Conservation (phyloP, 2,888 invertebrate genomes). For the Phrixothrix hirtus region DNA sequence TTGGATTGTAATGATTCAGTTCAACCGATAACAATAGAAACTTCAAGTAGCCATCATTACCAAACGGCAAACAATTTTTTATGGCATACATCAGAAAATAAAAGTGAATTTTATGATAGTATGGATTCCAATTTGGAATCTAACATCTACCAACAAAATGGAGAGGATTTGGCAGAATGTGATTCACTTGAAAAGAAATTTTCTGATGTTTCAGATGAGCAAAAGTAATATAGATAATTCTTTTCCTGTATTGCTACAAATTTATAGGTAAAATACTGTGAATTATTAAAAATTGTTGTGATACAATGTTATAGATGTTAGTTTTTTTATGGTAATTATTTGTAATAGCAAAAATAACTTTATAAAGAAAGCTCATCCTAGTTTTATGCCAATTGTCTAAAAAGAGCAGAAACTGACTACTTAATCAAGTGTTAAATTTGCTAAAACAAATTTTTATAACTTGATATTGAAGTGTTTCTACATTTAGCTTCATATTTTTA, state of each 20-base stretch:
- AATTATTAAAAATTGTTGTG: slow-evolving; percentile 2
- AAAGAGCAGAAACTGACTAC: slow-evolving; percentile 20
- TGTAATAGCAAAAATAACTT: no score
- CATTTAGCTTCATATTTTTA: neutral
- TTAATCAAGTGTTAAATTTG: slow-evolving; percentile 43
- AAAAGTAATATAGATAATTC: no score
- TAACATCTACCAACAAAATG: slow-evolving; percentile 55
- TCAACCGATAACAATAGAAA: slow-evolving; percentile 47
- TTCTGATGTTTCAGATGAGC: slow-evolving; percentile 27
- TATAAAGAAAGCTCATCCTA: no score
- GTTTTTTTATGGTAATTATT: neutral
- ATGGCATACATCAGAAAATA: slow-evolving; percentile 58
- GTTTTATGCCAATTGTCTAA: slow-evolving; percentile 29
- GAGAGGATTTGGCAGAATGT: slow-evolving; percentile 62
- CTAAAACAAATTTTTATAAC: slow-evolving; percentile 39
- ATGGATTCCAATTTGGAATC: slow-evolving; percentile 61
- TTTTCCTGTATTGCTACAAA: no score
- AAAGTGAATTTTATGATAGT: slow-evolving; percentile 66
- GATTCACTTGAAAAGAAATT: slow-evolving; percentile 61
- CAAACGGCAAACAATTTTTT: slow-evolving; percentile 60
- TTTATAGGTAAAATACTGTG: slow-evolving; percentile 2
- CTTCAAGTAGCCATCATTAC: slow-evolving; percentile 46
- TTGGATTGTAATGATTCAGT: slow-evolving; percentile 54
- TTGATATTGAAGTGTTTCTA: slow-evolving; percentile 40
- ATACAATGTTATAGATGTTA: slow-evolving; percentile 2